Base-by-base conservation (phyloP, 2,797 vertebrate genomes). In the Catamblyrhynchus diadema region DNA sequence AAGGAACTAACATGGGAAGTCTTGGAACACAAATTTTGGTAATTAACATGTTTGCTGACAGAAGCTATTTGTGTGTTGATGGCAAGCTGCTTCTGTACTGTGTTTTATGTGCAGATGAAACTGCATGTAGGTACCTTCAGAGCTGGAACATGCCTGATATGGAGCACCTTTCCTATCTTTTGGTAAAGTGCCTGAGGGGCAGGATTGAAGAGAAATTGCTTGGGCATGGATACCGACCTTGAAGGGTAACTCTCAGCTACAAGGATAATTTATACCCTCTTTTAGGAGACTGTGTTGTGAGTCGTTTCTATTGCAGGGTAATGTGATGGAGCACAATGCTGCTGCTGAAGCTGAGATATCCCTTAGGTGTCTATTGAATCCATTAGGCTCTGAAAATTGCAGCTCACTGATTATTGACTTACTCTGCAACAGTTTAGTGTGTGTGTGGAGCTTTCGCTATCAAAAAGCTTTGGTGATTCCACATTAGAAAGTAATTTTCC, bases 401-500 rank as follows among this genome's bases (percentile, higher is more conserved):
- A 90, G 27, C 81, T 77, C 8, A 6, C 62, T 93, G 70, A 87
- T 67, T 92, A 78, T 37, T 65, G 74, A 95, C 87, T 93, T 94
- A 83, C 88, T 94, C 79, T 77, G 82, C 45, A 95, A 79, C 33
- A 82, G 35, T 74, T 91, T 35, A 90, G 28, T 70, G 51, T 71
- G 82, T 80, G 50, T 81, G 86, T 19, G 50, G 17, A 72, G 54
- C 45, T 90, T 67, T 88, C 0, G 1, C 80, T 79, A 41, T 75
- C 59, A 90, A 89, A 93, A 83, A 84, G 42, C 50, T 65, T 53
- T 92, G 53, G 54, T 0, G 9, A 85, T 56, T 96, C 48, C 65
- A 90, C 66, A 86, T 94, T 81, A 91, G 72, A 83, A 90, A 86
- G 91, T 42, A 59, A 89, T 92, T 96, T 93, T 93, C 84, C 90